Base-by-base conservation (phyloP, 2,888 invertebrate species). In the Agrotis clavis region DNA sequence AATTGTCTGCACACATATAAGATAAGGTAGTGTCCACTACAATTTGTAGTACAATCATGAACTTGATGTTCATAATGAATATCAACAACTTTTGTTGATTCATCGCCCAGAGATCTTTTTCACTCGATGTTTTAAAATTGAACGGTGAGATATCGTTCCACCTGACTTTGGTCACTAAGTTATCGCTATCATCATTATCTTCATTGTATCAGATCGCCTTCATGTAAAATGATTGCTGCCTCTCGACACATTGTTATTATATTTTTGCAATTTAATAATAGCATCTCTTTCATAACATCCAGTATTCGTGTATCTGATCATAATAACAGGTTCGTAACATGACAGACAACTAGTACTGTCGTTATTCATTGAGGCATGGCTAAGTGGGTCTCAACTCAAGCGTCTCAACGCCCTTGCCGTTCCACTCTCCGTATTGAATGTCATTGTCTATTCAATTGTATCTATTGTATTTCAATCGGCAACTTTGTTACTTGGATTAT, bases 361-460 rank as follows among this genome's bases (percentile, higher is more conserved):
- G 19, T 79, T 82, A 78, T 77, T 71, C 71, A 78, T 78, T 82
- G 77, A 75, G 67, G 65, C 77, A 81, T 74, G 82, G 82, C 81
- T 82, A 86, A 88, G 83, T 84, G 75, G 77, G 80, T 81, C 77
- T 82, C 83, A 74, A 77, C 77, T 68, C 74, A 74, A 62, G 75
- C 77, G 71, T 77, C 74, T 82, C 83, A 74, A 76, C 81, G 90
- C 89, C 92, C 90, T 91, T 91, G 90, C 70, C 74, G 79, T 69
- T 81, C 83, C 86, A 86, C 74, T 88, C 85, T 84, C 83, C 77
- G 79, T 88, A 88, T 88, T 87, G 89, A 91, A 90, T 91, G 87
- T 87, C 88, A 90, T 90, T 90, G 88, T 89, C 87, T 87, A 88
- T 90, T 88, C 84, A 87, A 88, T 87, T 86, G 84, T 85, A 85